Evolutionary conservation across 2,113 vertebrate species (phyloP), one percentile per base, ranked within the genome.

Genomic region (Verasper variegatus): DNA sequence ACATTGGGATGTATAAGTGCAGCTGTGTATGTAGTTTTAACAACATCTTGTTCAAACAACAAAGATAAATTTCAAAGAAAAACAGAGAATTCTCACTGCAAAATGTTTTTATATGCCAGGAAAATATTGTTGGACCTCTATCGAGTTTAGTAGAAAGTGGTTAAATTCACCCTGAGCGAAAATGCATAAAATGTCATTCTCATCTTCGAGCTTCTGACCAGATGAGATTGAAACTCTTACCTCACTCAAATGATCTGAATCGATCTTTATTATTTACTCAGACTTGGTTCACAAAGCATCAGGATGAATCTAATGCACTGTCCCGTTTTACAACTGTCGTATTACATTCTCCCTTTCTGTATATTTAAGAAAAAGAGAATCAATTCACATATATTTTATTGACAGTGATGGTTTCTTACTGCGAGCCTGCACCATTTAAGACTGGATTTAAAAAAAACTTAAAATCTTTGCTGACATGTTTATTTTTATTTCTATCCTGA

Each of bases 401-500:
- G 27, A 18, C 60, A 51, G 23, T n/a, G 6, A 47, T 71, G 10
- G 3, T 11, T 24, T 65, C 27, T 21, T 15, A 21, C 52, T n/a
- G 11, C 49, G 37, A 61, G 42, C 26, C 13, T 55, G 13, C 23
- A 69, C 23, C 45, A 2, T 15, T 23, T 17, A 23, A 15, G 4
- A 6, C 12, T 15, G 0, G 8, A 20, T 49, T 49, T 17, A 17
- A 49, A 49, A 45, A 20, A n/a, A 0, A 1, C 12, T 47, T 47
- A 0, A 9, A 52, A 56, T 24, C 40, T 47, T 8, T 42, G 23
- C 35, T 77, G 11, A 71, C 57, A n/a, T 35, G 26, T 74, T 80
- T 45, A 24, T 68, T 13, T 78, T 61, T 51, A 76, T 76, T 58
- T 71, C 58, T 9, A 20, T 51, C 68, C 14, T 68, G 76, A 74